A percentile compares a stretch with the other conserved stretches of the same genome.
Evolutionary conservation across 2,888 invertebrate genomes (phyloP).

Genomic region (Clivina fossor): DNA sequence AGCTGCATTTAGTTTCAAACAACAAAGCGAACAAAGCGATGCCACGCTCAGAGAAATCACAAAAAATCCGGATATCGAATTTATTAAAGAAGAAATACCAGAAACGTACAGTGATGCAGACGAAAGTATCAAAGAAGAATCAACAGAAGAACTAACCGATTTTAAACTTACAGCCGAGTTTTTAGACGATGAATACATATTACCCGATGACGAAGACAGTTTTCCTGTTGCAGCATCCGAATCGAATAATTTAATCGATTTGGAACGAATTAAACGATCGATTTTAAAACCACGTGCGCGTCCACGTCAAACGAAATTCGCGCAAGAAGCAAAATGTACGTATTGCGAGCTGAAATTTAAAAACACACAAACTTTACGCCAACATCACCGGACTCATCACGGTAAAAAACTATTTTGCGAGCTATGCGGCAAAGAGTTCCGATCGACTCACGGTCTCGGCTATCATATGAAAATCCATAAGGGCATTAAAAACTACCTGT

Average conservation of each 20-base stretch:
- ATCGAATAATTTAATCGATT: neutral
- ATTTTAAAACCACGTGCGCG: neutral
- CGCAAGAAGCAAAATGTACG: constrained; percentile 10
- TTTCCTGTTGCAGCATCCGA: no score
- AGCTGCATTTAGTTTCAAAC: constrained; percentile 36
- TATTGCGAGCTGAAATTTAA: constrained; percentile 12
- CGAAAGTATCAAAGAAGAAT: neutral
- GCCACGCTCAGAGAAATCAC: constrained; percentile 28
- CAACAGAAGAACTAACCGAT: neutral
- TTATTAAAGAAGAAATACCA: constrained; percentile 16
- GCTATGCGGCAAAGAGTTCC: constrained; percentile 39
- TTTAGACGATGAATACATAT: constrained; percentile 5
- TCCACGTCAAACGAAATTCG: neutral
- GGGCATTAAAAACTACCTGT: constrained; percentile 36
- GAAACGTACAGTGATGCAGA: neutral
- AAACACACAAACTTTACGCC: constrained; percentile 8
- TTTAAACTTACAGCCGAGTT: constrained; percentile 10
- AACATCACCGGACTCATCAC: constrained; percentile 11
- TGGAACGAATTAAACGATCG: neutral
- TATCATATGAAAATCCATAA: constrained; percentile 38
- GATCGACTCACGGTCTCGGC: constrained; percentile 31
- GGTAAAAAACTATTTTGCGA: constrained; percentile 34
- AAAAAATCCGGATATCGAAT: constrained; percentile 30
- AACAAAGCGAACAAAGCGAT: constrained; percentile 37
- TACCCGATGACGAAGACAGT: constrained; percentile 11